Conservation (phyloP, 2,888 invertebrate species). For the Drosophila melanosoma region DNA sequence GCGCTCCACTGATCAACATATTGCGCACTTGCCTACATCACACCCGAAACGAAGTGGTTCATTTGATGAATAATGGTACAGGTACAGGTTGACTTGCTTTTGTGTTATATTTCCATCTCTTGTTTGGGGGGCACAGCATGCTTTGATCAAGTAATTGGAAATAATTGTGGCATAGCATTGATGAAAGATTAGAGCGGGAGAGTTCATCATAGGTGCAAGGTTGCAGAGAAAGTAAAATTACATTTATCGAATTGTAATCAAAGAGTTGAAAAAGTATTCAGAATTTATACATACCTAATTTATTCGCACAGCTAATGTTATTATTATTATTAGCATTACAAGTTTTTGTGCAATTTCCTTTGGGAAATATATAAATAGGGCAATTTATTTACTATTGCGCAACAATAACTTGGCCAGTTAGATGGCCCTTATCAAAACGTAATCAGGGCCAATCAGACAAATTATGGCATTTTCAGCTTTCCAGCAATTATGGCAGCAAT, state of each 20-base stretch:
- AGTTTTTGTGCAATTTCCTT: not conserved
- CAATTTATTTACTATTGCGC: constrained; percentile 66
- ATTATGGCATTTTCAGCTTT: constrained; percentile 71
- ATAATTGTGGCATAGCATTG: constrained; percentile 17
- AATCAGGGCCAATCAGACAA: constrained; percentile 57
- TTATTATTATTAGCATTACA: too few species aligned
- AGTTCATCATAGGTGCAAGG: constrained; percentile 13
- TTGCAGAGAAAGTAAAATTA: constrained; percentile 10
- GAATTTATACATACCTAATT: not conserved
- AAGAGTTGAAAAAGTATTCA: not conserved
- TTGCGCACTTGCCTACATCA: constrained; percentile 53
- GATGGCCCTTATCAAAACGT: constrained; percentile 47
- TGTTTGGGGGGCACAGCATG: constrained; percentile 29
- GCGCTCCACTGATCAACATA: constrained; percentile 39
- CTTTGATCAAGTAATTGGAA: constrained; percentile 21
- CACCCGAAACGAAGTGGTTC: constrained; percentile 21
- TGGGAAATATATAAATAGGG: constrained; percentile 17
- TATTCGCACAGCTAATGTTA: not conserved
- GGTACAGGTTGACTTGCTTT: constrained; percentile 16
- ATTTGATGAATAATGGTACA: constrained; percentile 29
- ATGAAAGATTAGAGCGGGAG: constrained; percentile 12
- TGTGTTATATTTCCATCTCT: constrained; percentile 6
- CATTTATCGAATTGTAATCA: not conserved
- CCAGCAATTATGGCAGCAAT: constrained; percentile 66
- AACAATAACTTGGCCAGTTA: constrained; percentile 35